Evolutionary conservation across 2,888 invertebrate species (phyloP), one percentile per base, ranked within the genome.

Genomic region (Notocelia uddmanniana): DNA sequence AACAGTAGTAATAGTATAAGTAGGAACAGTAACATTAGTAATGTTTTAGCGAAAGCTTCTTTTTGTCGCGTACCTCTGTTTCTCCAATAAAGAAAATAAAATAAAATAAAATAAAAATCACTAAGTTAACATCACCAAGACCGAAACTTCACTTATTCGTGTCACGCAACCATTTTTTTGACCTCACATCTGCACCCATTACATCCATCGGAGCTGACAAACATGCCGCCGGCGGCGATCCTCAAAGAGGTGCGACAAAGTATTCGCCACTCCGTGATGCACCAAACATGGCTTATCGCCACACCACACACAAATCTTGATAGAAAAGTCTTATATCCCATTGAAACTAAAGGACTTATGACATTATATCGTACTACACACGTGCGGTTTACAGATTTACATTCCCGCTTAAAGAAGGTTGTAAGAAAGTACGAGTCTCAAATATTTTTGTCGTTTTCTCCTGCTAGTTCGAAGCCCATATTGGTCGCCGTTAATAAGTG

Each of bases 151-250:
- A 64, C 52, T 54, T 37, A 64, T 64, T 54, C 52, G 37, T 52
- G 63, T 52, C 52, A 54, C 37, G 37, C 34, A 63, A n/a, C 75
- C 15, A 26, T 73, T 77, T 76, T 68, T 71, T 58, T 73, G 70
- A 67, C 73, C 74, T 75, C 63, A 79, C 78, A 76, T 76, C 75
- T 74, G 69, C 63, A 59, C 69, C 69, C 74, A 77, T 74, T 74
- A 75, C 74, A 77, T 74, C 73, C 64, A 52, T 52, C 73, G 72
- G 68, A 74, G 75, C 76, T 76, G 75, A 77, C 78, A 80, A 80
- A 79, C 76, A 72, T 48, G 79, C 83, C 83, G 83, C 79, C 77
- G 77, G 78, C 74, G 76, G 76, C 77, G 78, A 76, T 74, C 76
- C 78, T 77, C 76, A 72, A 72, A 72, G 71, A 60, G 50, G 41